phyloP scores from a whole-genome alignment of 2,113 vertebrate species.

The Melanostigma gelatinosum region DNA sequence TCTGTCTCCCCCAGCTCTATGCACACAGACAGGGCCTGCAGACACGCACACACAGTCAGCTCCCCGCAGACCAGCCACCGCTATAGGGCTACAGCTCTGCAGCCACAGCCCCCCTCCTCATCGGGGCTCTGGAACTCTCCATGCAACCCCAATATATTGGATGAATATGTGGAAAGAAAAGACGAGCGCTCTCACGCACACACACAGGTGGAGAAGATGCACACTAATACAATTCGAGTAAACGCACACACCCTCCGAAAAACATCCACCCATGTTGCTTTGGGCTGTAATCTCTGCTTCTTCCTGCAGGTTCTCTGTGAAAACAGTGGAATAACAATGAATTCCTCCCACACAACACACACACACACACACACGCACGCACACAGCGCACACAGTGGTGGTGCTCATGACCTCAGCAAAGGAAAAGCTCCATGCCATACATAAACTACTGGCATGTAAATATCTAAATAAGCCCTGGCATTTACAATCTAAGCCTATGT shows the following conservation, averaged over 20 bases:
- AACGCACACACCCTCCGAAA: constrained; percentile 15
- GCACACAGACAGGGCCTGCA: constrained; percentile 73
- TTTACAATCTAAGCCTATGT: constrained; percentile 25
- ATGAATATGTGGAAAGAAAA: constrained; percentile 58
- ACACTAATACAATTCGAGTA: constrained; percentile 21
- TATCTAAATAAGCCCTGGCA: constrained; percentile 19
- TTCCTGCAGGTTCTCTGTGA: constrained; percentile 46
- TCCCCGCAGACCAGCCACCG: constrained; percentile 74
- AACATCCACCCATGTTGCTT: constrained; percentile 58
- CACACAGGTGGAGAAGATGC: constrained; percentile 13
- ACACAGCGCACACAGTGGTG: not conserved
- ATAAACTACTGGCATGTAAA: constrained; percentile 33
- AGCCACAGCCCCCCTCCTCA: constrained; percentile 41
- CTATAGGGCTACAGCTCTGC: constrained; percentile 73
- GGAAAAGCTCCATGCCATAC: constrained; percentile 32
- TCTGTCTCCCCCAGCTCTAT: constrained; percentile 56
- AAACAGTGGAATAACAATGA: constrained; percentile 56
- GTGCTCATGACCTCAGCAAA: constrained; percentile 24
- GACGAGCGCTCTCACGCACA: not conserved
- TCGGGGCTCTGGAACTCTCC: constrained; percentile 52
- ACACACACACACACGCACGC: constrained; percentile 4
- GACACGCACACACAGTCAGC: constrained; percentile 63
- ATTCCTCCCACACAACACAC: constrained; percentile 60
- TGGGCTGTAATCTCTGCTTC: constrained; percentile 50
- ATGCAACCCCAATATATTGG: constrained; percentile 47